Conservation (phyloP, 1,140 invertebrate species). For the Bombus confusus region DNA sequence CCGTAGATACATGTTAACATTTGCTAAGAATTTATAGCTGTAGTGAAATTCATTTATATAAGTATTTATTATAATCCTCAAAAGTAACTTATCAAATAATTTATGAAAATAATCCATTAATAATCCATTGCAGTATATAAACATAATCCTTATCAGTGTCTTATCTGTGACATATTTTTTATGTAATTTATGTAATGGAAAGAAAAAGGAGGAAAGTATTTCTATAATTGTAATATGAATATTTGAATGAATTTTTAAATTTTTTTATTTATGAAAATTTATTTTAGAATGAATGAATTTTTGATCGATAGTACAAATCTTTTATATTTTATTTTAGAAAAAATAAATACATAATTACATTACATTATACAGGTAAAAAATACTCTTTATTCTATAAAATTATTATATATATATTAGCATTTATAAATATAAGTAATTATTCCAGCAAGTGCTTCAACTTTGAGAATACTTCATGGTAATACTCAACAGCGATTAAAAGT, state of each 20-base stretch:
- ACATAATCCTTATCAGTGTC: neutral
- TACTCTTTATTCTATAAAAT: neutral
- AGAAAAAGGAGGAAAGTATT: neutral
- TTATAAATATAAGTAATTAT: no score
- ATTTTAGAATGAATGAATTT: neutral
- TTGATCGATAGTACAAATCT: neutral
- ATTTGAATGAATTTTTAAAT: neutral
- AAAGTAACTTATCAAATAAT: neutral
- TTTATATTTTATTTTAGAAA: no score
- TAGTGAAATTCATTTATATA: neutral
- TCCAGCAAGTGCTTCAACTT: neutral
- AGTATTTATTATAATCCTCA: neutral
- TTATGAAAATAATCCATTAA: no score
- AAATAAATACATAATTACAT: neutral
- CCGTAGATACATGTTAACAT: neutral
- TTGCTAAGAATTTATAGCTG: neutral
- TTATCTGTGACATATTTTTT: conserved; percentile 1
- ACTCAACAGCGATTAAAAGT: no score
- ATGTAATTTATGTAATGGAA: neutral
- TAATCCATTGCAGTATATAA: neutral
- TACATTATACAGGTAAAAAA: neutral
- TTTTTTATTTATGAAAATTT: neutral
- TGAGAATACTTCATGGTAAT: neutral
- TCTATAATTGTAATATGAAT: neutral
- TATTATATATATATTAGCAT: neutral